Conservation (phyloP, 2,888 invertebrate genomes). For the Harpalus rubripes region DNA sequence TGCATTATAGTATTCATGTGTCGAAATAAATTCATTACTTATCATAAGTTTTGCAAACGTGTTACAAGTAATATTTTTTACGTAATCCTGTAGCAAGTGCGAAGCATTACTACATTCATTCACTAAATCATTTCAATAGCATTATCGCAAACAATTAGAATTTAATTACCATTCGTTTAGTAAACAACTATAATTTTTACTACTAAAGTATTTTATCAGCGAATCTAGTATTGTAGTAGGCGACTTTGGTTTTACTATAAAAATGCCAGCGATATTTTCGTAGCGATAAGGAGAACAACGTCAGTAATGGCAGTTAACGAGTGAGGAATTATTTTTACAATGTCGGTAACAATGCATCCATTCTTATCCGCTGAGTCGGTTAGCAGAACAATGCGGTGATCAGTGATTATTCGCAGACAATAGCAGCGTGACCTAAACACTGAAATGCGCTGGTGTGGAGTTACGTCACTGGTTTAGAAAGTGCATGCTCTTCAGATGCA, state of each 20-base stretch:
- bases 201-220: conserved; percentile 19
- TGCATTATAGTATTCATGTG: no score
- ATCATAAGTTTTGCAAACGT: not conserved
- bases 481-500: conserved; percentile 35
- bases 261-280: conserved; percentile 26
- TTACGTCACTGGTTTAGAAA: conserved; percentile 56
- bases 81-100: not conserved
- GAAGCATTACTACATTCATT: not conserved
- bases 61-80: not conserved
- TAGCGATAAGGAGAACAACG: conserved; percentile 36
- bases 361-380: conserved; percentile 56
- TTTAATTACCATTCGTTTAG: conserved; percentile 14
- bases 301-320: conserved; percentile 38
- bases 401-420: conserved; percentile 52
- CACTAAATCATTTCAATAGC: not conserved
- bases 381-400: conserved; percentile 55
- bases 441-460: conserved; percentile 31
- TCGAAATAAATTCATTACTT: not conserved
- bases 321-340: conserved; percentile 37
- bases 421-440: conserved; percentile 54
- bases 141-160: conserved; percentile 4
- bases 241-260: conserved; percentile 27
- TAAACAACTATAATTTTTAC: conserved; percentile 33
- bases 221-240: conserved; percentile 23
- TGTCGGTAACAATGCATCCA: conserved; percentile 54